A percentile compares a stretch with the other conserved stretches of the same genome.
Conservation (phyloP, 2,888 invertebrate species). For the Dicyrtomina minuta region DNA sequence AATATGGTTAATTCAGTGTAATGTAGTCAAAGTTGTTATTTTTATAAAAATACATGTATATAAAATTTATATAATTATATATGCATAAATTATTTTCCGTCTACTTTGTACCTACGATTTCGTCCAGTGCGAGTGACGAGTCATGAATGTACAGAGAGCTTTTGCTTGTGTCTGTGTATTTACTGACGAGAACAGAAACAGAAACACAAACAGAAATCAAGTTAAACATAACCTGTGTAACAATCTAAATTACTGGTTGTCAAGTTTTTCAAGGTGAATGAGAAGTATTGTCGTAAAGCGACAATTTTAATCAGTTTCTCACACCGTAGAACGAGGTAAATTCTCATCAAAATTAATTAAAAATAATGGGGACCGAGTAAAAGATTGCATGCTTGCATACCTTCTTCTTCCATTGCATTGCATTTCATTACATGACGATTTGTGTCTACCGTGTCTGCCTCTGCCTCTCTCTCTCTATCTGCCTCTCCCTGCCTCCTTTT, state of each 20-base stretch:
- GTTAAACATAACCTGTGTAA: slow-evolving; percentile 15
- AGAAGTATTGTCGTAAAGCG: slow-evolving; percentile 32
- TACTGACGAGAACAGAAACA: background rate
- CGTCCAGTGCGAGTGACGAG: too few relatives aligned
- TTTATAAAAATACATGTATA: background rate
- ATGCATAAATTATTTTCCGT: background rate
- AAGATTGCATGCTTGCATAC: slow-evolving; percentile 20
- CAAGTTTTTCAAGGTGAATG: slow-evolving; percentile 36
- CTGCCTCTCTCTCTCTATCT: too few relatives aligned
- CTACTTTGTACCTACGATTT: too few relatives aligned
- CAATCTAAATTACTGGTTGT: slow-evolving; percentile 34
- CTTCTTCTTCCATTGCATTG: too few relatives aligned
- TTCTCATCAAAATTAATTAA: slow-evolving; percentile 38
- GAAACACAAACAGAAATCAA: slow-evolving; percentile 2
- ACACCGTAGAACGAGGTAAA: slow-evolving; percentile 28
- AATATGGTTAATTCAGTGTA: too few relatives aligned
- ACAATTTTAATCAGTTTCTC: slow-evolving; percentile 38
- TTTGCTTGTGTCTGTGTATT: slow-evolving; percentile 1
- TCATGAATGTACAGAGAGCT: too few relatives aligned
- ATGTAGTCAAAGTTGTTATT: background rate
- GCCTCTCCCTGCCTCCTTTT: too few relatives aligned
- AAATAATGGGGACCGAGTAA: slow-evolving; percentile 26
- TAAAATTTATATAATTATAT: background rate
- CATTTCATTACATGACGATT: too few relatives aligned
- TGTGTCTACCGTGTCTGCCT: too few relatives aligned